Percentiles rank a stretch among this genome's conserved stretches.
Evolutionary conservation across 2,888 invertebrate species (phyloP).

Genomic region (Drosophila paranaensis): DNA sequence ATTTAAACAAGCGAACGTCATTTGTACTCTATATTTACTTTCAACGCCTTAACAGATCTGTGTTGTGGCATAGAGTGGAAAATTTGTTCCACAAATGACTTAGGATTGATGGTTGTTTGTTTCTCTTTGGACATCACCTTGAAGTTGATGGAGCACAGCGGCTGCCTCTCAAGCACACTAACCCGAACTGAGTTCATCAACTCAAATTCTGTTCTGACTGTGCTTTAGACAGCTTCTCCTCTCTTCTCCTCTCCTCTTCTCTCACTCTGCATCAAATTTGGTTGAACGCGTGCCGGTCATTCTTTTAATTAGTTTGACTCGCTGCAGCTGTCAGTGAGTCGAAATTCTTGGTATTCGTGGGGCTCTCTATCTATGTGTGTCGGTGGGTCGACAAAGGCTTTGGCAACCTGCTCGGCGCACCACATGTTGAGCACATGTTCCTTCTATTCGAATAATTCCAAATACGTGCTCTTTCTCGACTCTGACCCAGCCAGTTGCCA

Average conservation of each 20-base stretch:
- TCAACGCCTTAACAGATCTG: background rate
- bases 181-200: conserved; percentile 33
- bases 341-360: conserved; percentile 36
- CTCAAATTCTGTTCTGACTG: conserved; percentile 5
- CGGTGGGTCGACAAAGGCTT: conserved; percentile 10
- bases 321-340: conserved; percentile 52
- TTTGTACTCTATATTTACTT: background rate
- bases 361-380: conserved; percentile 4
- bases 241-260: background rate
- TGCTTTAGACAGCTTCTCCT: conserved; percentile 21
- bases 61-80: conserved; percentile 5
- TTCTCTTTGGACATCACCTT: conserved; percentile 37
- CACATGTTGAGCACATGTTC: conserved; percentile 54
- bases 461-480: conserved; percentile 36
- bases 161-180: background rate
- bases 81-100: conserved; percentile 1
- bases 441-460: conserved; percentile 30
- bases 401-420: conserved; percentile 29
- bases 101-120: conserved; percentile 48
- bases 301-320: conserved; percentile 60
- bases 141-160: conserved; percentile 40
- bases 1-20: background rate
- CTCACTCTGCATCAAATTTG: background rate
- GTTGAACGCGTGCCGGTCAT: conserved; percentile 44
- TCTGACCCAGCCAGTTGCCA: background rate